Evolutionary conservation across 2,888 invertebrate genomes (phyloP).

Genomic region (Epinotia nisella): DNA sequence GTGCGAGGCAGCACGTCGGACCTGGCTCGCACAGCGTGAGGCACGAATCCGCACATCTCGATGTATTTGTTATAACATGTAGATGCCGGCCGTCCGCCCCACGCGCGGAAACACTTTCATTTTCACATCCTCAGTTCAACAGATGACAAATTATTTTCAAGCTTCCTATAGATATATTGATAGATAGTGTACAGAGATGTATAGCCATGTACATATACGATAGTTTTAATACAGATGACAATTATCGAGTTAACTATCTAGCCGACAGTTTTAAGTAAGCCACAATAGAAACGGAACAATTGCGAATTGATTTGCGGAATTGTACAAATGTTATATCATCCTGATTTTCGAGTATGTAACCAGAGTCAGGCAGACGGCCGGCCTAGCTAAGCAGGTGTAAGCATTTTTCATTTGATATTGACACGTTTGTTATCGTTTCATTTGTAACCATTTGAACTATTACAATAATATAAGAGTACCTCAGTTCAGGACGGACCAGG

Average conservation of each 20-base stretch:
- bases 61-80: slow-evolving; percentile 84
- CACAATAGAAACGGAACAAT: slow-evolving; percentile 75
- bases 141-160: slow-evolving; percentile 66
- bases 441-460: slow-evolving; percentile 84
- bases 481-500: slow-evolving; percentile 84
- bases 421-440: slow-evolving; percentile 83
- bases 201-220: slow-evolving; percentile 78
- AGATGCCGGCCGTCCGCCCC: slow-evolving; percentile 75
- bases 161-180: slow-evolving; percentile 78
- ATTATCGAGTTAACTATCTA: slow-evolving; percentile 77
- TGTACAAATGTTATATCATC: slow-evolving; percentile 77
- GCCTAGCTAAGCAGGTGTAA: slow-evolving; percentile 83
- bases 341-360: slow-evolving; percentile 66
- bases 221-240: slow-evolving; percentile 82
- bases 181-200: slow-evolving; percentile 82
- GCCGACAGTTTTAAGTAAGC: slow-evolving; percentile 78
- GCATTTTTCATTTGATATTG: slow-evolving; percentile 81
- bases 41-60: slow-evolving; percentile 69
- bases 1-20: slow-evolving; percentile 11
- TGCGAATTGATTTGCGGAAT: slow-evolving; percentile 77
- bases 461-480: slow-evolving; percentile 81
- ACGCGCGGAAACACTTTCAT: slow-evolving; percentile 70
- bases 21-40: slow-evolving; percentile 47
- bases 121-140: slow-evolving; percentile 79
- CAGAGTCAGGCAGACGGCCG: slow-evolving; percentile 74